Percentiles rank a stretch among this genome's conserved stretches.
phyloP scores from a whole-genome alignment of 2,888 invertebrate species.

The Nysson spinosus region DNA sequence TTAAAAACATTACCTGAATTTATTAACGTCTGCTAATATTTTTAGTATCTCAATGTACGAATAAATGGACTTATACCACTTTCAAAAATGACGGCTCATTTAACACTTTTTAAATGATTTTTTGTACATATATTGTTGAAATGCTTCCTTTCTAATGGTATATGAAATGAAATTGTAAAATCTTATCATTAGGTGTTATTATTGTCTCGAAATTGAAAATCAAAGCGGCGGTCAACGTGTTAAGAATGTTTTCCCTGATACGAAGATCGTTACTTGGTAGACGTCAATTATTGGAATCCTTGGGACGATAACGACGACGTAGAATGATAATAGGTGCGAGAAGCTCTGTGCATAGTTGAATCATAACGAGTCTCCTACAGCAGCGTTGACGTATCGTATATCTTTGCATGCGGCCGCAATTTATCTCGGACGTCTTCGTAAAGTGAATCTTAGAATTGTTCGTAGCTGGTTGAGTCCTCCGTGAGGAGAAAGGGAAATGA shows the following conservation, averaged over 20 bases:
- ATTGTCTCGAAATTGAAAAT: too few relatives aligned
- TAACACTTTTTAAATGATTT: too few relatives aligned
- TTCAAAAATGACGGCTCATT: too few relatives aligned
- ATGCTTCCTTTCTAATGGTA: too few relatives aligned
- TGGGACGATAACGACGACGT: slow-evolving; percentile 21
- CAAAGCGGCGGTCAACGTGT: too few relatives aligned
- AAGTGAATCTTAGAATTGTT: slow-evolving; percentile 64
- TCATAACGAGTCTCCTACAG: slow-evolving; percentile 29
- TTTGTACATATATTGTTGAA: too few relatives aligned
- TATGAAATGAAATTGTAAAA: too few relatives aligned
- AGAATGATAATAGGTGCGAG: slow-evolving; percentile 29
- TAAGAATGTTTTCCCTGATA: background rate
- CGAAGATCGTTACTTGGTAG: slow-evolving; percentile 25
- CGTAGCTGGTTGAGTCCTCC: slow-evolving; percentile 9
- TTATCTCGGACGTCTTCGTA: slow-evolving; percentile 60
- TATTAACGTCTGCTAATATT: too few relatives aligned
- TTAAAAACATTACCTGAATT: too few relatives aligned
- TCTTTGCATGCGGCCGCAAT: slow-evolving; percentile 65
- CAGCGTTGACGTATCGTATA: slow-evolving; percentile 57
- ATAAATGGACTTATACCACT: too few relatives aligned
- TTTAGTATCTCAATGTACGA: too few relatives aligned
- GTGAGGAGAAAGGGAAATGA: slow-evolving; percentile 8
- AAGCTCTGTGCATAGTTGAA: slow-evolving; percentile 20
- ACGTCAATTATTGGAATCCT: slow-evolving; percentile 35
- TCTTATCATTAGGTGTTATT: too few relatives aligned